Base-by-base conservation (phyloP, 2,113 vertebrate genomes). In the Pomatorhinus ruficollis region DNA sequence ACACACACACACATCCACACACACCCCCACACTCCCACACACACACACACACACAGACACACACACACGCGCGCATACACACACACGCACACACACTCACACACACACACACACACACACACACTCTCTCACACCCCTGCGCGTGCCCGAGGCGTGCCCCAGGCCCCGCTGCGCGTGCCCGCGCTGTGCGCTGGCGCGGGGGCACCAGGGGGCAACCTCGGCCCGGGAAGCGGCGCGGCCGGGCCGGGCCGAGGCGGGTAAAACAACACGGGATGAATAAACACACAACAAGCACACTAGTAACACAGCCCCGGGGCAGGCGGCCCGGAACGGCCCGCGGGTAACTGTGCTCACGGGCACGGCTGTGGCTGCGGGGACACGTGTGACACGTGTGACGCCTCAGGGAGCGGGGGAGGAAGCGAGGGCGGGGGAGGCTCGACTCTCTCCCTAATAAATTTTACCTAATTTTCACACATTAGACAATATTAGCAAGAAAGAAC, bases 221-320 rank as follows among this genome's bases (percentile, higher is more conserved):
- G 74, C 39, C 23, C 64, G 47, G 64, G 64, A 40, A 70, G 4
- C 11, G 39, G 83, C 28, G n/a, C 28, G 39, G 74, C 22, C 39
- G 33, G 63, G 53, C 45, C 45, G 54, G 72, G 52, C 31, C 61
- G 18, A 10, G 5, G 4, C 61, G 37, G 9, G 52, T 21, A 25
- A 4, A 25, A 31, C 8, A 6, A 1, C 20, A 0, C 35, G 31
- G 21, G 6, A 7, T 2, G 27, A 44, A 15, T 0, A 5, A 44
- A 27, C 28, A 8, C 33, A 11, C 45, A 10, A 4, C 6, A 8
- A 12, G 16, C 23, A 4, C 39, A 16, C 18, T 9, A 11, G 31
- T 12, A 27, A 8, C 42, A 45, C 42, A 8, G 14, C 23, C 39
- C 59, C 23, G 59, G 9, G 37, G 65, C 52, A 7, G 33, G 21